Conservation (phyloP, 2,797 vertebrate genomes). For the Neosalanx taihuensis region DNA sequence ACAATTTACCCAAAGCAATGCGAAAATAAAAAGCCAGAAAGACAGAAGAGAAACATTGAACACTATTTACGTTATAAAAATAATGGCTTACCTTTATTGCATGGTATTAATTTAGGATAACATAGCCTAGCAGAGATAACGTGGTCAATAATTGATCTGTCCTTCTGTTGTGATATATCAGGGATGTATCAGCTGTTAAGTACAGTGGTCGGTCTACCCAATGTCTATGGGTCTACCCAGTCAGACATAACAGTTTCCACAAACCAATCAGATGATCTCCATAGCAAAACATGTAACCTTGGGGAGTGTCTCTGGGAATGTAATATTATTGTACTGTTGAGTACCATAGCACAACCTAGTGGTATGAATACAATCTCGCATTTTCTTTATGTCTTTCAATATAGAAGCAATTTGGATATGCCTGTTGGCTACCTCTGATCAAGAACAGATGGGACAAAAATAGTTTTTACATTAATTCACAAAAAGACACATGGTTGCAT, state of each 20-base stretch:
- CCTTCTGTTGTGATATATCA: neutral
- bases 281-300: slow-evolving; percentile 32
- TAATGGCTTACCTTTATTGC: neutral
- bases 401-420: neutral
- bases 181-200: slow-evolving; percentile 39
- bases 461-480: neutral
- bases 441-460: too few relatives aligned
- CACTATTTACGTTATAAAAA: neutral
- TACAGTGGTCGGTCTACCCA: slow-evolving; percentile 22
- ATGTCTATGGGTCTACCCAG: slow-evolving; percentile 9
- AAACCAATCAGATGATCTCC: slow-evolving; percentile 41
- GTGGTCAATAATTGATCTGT: neutral
- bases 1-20: neutral
- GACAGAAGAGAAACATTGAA: neutral
- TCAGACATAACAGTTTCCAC: slow-evolving; percentile 15
- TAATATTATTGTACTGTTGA: neutral
- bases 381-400: neutral
- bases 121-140: neutral
- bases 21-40: neutral
- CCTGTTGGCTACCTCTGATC: neutral
- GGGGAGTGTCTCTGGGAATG: slow-evolving; percentile 5
- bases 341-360: slow-evolving; percentile 24
- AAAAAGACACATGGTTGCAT: neutral
- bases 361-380: slow-evolving; percentile 1
- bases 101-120: neutral